Evolutionary conservation across 2,888 invertebrate species (phyloP).

Genomic region (Branchellion lobata): DNA sequence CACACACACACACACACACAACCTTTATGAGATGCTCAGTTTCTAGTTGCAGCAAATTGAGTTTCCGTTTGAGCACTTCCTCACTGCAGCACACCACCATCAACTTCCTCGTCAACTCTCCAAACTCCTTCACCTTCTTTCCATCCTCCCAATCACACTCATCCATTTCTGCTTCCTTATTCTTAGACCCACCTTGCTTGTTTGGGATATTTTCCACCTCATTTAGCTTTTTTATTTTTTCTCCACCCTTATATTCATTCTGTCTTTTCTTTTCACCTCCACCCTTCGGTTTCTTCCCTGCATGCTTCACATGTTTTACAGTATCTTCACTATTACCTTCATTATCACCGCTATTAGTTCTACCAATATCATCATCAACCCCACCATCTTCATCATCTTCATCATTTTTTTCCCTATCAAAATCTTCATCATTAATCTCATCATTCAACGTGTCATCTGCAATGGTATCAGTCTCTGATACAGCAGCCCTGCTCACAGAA

Average conservation of each 20-base stretch:
- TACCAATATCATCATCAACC: neutral
- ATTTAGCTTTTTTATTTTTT: neutral
- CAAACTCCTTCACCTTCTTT: neutral
- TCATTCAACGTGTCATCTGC: too few species aligned
- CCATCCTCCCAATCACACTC: neutral
- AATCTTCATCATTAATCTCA: neutral
- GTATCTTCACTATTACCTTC: neutral
- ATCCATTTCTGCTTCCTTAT: neutral
- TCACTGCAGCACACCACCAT: neutral
- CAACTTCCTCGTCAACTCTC: constrained; percentile 4
- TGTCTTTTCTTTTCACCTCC: too few species aligned
- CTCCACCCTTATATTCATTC: neutral
- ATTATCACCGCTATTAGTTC: constrained; percentile 8
- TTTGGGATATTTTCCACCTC: neutral
- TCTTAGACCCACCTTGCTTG: neutral
- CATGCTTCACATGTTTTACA: too few species aligned
- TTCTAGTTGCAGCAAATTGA: neutral
- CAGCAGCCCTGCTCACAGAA: too few species aligned
- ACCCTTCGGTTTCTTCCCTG: too few species aligned
- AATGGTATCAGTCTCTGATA: too few species aligned
- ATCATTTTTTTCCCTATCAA: neutral
- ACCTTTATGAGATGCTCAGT: neutral
- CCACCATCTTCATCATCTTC: constrained; percentile 15
- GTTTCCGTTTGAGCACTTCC: neutral
- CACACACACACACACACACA: too few species aligned